A percentile compares a stretch with the other conserved stretches of the same genome.
Conservation (phyloP, 2,113 vertebrate species). For the Cinclus cinclus region DNA sequence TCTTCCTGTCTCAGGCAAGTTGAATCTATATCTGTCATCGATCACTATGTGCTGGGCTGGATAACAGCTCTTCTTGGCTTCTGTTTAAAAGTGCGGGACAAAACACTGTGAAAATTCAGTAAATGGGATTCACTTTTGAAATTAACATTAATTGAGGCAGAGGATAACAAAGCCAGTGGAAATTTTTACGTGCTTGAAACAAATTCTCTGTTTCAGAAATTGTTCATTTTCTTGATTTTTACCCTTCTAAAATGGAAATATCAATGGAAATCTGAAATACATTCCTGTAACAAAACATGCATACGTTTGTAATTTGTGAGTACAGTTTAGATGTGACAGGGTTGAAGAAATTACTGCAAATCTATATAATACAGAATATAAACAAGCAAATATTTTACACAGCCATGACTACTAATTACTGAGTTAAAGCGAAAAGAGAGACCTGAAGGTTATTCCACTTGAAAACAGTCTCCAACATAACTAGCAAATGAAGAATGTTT, state of each 20-base stretch:
- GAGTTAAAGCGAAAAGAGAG: conserved; percentile 12
- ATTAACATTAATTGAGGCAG: neutral
- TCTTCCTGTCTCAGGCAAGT: conserved; percentile 20
- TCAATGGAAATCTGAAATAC: neutral
- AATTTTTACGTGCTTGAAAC: neutral
- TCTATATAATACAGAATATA: neutral
- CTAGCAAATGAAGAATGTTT: neutral
- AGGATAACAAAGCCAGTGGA: neutral
- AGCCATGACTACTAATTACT: neutral
- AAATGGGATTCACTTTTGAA: neutral
- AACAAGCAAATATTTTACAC: conserved; percentile 5
- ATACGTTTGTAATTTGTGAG: neutral
- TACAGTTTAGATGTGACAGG: neutral
- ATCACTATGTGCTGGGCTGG: neutral
- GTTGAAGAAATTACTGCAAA: neutral
- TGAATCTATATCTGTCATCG: conserved; percentile 9
- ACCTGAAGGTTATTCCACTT: conserved; percentile 9
- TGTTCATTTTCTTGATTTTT: neutral
- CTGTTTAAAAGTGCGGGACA: neutral
- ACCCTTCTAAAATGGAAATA: neutral
- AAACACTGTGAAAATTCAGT: neutral
- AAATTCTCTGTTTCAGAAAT: neutral
- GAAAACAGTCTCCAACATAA: neutral
- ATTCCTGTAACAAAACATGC: neutral
- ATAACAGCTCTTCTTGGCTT: neutral